These are phyloP conservation scores for Protaetia brevitarsis DNA, from an alignment of 1,140 invertebrate species.

Conservation along the genomic window DNA sequence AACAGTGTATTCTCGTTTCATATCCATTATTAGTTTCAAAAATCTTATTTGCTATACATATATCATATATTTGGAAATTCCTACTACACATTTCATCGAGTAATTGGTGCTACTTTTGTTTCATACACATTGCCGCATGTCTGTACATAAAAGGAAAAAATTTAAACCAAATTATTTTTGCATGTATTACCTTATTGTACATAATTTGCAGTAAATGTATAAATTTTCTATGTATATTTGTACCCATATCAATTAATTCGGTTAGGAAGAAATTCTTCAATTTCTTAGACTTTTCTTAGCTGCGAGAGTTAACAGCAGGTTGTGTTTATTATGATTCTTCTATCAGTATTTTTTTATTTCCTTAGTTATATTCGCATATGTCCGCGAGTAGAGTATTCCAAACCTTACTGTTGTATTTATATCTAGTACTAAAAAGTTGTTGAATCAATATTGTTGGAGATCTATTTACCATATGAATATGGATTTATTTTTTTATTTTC, in stretches of 20 bases:
- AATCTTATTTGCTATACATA: background rate
- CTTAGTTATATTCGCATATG: slow-evolving; percentile 7
- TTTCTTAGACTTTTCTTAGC: background rate
- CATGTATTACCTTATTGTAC: slow-evolving; percentile 5
- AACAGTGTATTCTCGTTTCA: background rate
- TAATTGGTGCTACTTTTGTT: slow-evolving; percentile 8
- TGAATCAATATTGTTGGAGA: slow-evolving; percentile 10
- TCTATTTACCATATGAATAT: background rate
- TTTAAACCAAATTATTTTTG: slow-evolving; percentile 6
- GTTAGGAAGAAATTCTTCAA: background rate
- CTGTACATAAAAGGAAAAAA: slow-evolving; percentile 8
- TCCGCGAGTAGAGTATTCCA: slow-evolving; percentile 10
- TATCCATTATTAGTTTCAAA: background rate
- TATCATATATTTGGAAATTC: background rate
- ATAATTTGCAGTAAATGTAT: slow-evolving; percentile 12
- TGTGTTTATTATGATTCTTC: slow-evolving; percentile 8
- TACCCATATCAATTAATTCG: too few relatives aligned
- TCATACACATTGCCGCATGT: slow-evolving; percentile 17
- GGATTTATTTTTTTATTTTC: slow-evolving; percentile 12
- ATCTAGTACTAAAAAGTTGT: background rate
- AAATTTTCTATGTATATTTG: background rate
- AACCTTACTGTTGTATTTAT: slow-evolving; percentile 1
- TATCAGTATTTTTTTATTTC: slow-evolving; percentile 14
- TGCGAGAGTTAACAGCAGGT: background rate
- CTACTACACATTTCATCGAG: slow-evolving; percentile 14